These are phyloP conservation scores for Hippoglossus stenolepis DNA, from an alignment of 2,113 vertebrate genomes.

Conservation along the genomic window DNA sequence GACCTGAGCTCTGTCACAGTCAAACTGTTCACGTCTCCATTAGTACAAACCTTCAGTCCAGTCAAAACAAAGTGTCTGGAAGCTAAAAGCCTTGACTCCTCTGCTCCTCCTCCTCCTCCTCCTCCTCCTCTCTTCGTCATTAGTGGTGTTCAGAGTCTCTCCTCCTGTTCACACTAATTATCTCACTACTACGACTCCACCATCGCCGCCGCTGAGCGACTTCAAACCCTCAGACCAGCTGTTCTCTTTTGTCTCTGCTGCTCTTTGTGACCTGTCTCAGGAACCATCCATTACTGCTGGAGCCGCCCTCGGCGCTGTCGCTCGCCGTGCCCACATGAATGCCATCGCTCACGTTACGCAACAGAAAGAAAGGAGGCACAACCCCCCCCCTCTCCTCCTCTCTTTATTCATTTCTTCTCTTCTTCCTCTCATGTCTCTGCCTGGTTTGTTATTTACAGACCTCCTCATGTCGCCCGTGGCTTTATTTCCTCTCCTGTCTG, in stretches of 20 bases:
- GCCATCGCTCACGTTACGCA: slow-evolving; percentile 40
- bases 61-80: too few species aligned
- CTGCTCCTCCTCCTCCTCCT: too few species aligned
- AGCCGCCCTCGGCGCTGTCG: slow-evolving; percentile 39
- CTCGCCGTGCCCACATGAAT: slow-evolving; percentile 28
- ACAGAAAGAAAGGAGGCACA: slow-evolving; percentile 23
- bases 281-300: slow-evolving; percentile 48
- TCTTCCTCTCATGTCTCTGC: too few species aligned
- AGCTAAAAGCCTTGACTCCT: too few species aligned
- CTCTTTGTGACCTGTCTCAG: slow-evolving; percentile 15
- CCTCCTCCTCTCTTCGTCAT: too few species aligned
- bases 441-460: too few species aligned
- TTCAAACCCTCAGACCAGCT: neutral
- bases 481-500: too few species aligned
- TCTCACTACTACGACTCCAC: neutral
- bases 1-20: too few species aligned
- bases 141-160: too few species aligned
- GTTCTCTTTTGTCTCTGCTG: neutral
- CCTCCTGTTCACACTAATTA: neutral
- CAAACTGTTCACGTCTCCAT: too few species aligned
- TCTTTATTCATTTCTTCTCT: neutral
- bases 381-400: neutral
- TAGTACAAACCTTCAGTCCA: too few species aligned
- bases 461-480: too few species aligned
- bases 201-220: neutral